A percentile compares a stretch with the other conserved stretches of the same genome.
phyloP scores from a whole-genome alignment of 2,888 invertebrate genomes.

The Tenthredo notha region DNA sequence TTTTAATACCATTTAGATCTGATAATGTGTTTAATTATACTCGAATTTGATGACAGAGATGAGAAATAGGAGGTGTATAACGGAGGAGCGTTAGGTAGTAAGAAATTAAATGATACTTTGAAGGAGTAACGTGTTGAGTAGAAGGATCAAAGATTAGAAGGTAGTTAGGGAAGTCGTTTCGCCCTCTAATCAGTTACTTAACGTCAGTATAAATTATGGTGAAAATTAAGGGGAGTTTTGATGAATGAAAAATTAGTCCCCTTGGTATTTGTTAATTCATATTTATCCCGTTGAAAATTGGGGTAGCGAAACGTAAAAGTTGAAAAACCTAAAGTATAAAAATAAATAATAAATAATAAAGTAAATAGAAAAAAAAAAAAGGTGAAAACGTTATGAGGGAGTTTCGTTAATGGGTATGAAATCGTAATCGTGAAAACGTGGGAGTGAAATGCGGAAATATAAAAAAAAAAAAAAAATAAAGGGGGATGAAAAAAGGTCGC shows the following conservation, averaged over 20 bases:
- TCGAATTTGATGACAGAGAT: not conserved
- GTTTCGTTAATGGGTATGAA: conserved; percentile 41
- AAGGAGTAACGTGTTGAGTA: not conserved
- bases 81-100: not conserved
- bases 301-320: not conserved
- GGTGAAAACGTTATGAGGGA: conserved; percentile 2
- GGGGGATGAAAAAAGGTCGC: not conserved
- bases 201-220: not conserved
- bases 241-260: not conserved
- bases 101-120: not conserved
- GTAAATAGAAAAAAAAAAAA: no score
- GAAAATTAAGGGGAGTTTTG: not conserved
- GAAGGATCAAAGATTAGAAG: conserved; percentile 17
- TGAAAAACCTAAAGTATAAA: no score
- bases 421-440: conserved; percentile 33
- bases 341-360: not conserved
- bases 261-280: conserved; percentile 16
- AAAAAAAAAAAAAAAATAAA: not conserved
- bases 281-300: not conserved
- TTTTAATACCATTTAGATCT: no score
- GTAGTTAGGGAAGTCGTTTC: not conserved
- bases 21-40: not conserved
- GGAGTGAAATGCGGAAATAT: not conserved
- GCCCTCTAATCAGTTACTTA: conserved; percentile 30
- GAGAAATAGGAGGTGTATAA: no score